phyloP scores from a whole-genome alignment of 2,888 invertebrate genomes.

The Aricia artaxerxes region DNA sequence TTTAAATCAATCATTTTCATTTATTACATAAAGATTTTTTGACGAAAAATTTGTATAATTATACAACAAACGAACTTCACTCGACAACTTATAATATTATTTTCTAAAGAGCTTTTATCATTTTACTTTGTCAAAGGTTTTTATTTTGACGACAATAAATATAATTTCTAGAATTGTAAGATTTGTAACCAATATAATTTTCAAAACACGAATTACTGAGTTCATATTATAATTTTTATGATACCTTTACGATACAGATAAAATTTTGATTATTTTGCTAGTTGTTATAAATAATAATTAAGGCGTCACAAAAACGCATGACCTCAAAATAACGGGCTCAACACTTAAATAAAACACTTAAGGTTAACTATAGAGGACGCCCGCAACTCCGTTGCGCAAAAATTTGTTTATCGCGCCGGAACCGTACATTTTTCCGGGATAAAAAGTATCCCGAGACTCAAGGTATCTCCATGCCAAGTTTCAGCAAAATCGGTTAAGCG shows the following conservation, averaged over 20 bases:
- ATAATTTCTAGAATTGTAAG: not conserved
- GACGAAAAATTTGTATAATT: not conserved
- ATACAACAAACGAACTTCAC: not conserved
- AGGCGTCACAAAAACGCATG: no score
- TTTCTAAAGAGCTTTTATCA: slow-evolving; percentile 1
- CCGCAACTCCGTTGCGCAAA: no score
- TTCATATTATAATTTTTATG: not conserved
- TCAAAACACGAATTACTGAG: not conserved
- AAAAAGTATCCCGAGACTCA: no score
- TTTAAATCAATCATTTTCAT: no score
- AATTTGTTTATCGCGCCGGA: no score
- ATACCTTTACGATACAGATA: not conserved
- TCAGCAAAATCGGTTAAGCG: no score
- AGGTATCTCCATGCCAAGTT: no score
- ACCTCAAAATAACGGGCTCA: no score
- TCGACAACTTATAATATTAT: not conserved
- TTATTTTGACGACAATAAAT: not conserved
- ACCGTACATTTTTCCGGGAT: no score
- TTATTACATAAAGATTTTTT: not conserved
- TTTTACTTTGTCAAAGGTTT: not conserved
- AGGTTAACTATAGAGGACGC: no score
- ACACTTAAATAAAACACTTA: no score
- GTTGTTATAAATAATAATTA: no score
- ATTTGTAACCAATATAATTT: not conserved
- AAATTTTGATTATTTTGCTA: not conserved